Conservation (phyloP, 2,797 vertebrate genomes). For the Manis pentadactyla region DNA sequence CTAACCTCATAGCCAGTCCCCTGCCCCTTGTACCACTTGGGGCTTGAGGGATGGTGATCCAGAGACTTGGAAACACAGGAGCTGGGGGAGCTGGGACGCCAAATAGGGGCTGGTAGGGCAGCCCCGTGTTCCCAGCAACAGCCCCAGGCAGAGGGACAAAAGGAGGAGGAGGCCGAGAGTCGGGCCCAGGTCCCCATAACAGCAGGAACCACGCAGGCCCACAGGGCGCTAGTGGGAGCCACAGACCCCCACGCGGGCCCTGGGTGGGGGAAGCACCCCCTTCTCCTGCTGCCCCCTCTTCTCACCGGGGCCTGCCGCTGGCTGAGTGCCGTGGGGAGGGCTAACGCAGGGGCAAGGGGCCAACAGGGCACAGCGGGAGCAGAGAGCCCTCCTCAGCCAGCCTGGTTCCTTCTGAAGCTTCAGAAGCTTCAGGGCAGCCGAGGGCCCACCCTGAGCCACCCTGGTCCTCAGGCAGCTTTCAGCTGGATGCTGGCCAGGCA, state of each 20-base stretch:
- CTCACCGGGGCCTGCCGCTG: not conserved
- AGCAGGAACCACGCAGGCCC: fast-evolving
- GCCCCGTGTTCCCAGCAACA: not conserved
- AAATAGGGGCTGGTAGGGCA: not conserved
- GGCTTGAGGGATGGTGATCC: not conserved
- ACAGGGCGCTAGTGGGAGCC: fast-evolving
- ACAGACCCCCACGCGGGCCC: too few species aligned
- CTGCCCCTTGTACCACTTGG: not conserved
- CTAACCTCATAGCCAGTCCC: not conserved
- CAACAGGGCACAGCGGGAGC: too few species aligned
- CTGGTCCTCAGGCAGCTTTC: not conserved
- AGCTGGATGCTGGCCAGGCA: fast-evolving
- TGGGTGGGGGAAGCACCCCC: too few species aligned
- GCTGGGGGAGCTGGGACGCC: not conserved
- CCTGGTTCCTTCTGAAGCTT: not conserved
- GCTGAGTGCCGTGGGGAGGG: too few species aligned
- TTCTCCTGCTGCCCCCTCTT: not conserved
- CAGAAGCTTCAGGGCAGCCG: not conserved
- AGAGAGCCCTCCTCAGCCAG: not conserved
- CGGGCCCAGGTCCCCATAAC: not conserved
- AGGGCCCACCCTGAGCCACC: fast-evolving
- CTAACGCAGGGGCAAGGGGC: not conserved
- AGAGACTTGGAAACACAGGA: not conserved
- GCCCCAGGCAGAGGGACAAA: not conserved
- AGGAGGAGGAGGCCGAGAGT: not conserved